Evolutionary conservation across 2,113 vertebrate genomes (phyloP).

Genomic region (Phocoena phocoena): DNA sequence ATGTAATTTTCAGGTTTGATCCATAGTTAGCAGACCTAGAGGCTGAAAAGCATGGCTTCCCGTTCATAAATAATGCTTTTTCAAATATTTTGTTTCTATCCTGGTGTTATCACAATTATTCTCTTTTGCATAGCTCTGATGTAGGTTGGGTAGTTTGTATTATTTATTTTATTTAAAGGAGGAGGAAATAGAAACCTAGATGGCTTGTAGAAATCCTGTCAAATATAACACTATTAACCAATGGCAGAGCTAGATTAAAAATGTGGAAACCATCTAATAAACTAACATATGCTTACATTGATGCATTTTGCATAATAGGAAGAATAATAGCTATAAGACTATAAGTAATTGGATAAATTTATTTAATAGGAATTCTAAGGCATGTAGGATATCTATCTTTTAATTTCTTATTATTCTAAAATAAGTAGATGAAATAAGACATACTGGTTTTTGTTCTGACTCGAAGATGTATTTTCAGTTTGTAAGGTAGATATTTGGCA

Average conservation of each 20-base stretch:
- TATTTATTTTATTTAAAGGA: neutral
- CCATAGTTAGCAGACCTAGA: neutral
- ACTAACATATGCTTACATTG: neutral
- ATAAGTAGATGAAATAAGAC: neutral
- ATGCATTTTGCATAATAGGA: neutral
- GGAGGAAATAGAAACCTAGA: neutral
- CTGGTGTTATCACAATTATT: neutral
- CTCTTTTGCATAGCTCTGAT: neutral
- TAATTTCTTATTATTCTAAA: conserved; percentile 24
- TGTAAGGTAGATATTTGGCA: neutral
- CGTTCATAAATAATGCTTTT: neutral
- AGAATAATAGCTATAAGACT: neutral
- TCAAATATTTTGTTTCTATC: neutral
- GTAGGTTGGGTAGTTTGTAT: neutral
- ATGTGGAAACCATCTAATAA: neutral
- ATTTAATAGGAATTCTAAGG: neutral
- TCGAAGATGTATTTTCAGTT: neutral
- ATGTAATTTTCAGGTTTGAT: neutral
- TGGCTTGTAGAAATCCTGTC: neutral
- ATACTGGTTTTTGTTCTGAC: neutral
- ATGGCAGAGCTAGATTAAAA: neutral
- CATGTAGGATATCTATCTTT: neutral
- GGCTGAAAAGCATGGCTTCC: neutral
- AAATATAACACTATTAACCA: neutral
- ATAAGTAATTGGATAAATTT: neutral